These are phyloP conservation scores for Pachyrhynchus sulphureomaculatus DNA, from an alignment of 1,140 invertebrate genomes.

Conservation along the genomic window DNA sequence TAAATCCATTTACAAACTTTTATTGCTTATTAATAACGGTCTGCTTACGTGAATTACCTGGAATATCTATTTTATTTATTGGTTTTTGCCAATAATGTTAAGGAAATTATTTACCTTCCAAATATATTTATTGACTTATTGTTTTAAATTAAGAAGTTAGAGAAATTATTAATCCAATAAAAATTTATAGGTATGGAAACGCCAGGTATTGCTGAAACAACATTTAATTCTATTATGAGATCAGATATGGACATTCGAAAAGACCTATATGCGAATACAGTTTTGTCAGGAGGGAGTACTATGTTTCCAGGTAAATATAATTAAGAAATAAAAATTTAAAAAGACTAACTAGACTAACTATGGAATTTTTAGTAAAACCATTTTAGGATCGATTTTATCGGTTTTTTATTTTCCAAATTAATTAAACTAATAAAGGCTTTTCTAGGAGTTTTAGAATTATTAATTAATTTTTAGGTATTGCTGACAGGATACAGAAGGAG, in stretches of 20 bases:
- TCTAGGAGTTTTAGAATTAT: not conserved
- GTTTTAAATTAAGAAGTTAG: no score
- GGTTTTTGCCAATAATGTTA: no score
- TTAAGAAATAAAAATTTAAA: no score
- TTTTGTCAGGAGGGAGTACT: slow-evolving; percentile 79
- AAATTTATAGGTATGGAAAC: slow-evolving; percentile 73
- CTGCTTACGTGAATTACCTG: no score
- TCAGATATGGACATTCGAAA: slow-evolving; percentile 81
- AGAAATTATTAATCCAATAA: no score
- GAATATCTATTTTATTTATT: no score
- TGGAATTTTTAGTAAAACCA: no score
- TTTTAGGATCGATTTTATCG: not conserved
- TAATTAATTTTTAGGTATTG: slow-evolving; percentile 51
- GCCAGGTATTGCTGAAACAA: slow-evolving; percentile 75
- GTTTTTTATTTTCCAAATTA: not conserved
- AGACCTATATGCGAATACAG: slow-evolving; percentile 83
- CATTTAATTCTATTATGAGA: slow-evolving; percentile 81
- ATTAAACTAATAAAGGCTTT: not conserved
- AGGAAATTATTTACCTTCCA: no score
- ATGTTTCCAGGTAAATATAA: slow-evolving; percentile 69
- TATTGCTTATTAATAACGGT: no score
- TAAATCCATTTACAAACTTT: no score
- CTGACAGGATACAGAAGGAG: slow-evolving; percentile 77
- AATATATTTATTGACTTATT: no score
- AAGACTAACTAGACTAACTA: no score